phyloP scores from a whole-genome alignment of 2,888 invertebrate species.

The Cinara cedri region DNA sequence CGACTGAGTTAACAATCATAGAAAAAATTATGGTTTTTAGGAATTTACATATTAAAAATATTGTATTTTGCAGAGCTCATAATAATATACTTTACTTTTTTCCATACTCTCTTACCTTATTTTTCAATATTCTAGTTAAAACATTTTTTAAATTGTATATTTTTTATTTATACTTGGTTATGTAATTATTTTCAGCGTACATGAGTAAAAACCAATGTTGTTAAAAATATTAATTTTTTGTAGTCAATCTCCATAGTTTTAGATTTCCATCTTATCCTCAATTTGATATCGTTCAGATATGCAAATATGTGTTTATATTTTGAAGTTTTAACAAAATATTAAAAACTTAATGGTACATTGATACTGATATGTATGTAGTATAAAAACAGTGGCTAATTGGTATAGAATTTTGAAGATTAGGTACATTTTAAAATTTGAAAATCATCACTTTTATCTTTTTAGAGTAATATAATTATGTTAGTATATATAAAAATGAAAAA shows the following conservation, averaged over 20 bases:
- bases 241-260: conserved; percentile 3
- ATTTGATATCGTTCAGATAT: background rate
- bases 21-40: conserved; percentile 55
- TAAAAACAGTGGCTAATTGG: background rate
- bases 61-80: conserved; percentile 54
- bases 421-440: background rate
- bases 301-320: background rate
- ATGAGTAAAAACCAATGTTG: conserved; percentile 41
- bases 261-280: conserved; percentile 15
- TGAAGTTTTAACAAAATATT: background rate
- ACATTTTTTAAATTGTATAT: conserved; percentile 51
- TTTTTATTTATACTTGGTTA: conserved; percentile 56
- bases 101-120: conserved; percentile 28
- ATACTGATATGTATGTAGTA: background rate
- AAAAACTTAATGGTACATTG: background rate
- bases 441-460: background rate
- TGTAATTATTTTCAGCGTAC: conserved; percentile 55
- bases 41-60: conserved; percentile 51
- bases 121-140: conserved; percentile 45
- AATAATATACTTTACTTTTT: conserved; percentile 37
- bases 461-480: too few species aligned
- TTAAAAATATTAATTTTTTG: conserved; percentile 25
- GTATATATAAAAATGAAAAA: too few species aligned
- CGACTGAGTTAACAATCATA: conserved; percentile 56
- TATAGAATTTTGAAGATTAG: background rate